Evolutionary conservation across 1,140 invertebrate species (phyloP).

Genomic region (Heliconius hermathena): DNA sequence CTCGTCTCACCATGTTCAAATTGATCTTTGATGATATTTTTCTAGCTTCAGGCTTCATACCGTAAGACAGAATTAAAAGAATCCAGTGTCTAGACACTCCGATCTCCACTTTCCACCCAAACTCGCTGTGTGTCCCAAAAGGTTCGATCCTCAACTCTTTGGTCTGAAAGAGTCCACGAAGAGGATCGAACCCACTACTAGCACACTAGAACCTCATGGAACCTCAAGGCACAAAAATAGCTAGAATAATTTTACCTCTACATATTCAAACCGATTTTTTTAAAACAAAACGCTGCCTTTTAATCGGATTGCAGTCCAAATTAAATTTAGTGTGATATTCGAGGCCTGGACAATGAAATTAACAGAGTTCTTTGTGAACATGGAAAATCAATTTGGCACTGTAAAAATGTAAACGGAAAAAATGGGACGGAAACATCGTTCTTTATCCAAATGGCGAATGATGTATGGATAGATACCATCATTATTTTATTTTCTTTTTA

Average conservation of each 20-base stretch:
- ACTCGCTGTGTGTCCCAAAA: too few relatives aligned
- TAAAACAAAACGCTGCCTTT: not conserved
- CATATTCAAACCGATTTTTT: not conserved
- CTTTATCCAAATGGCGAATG: not conserved
- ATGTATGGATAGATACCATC: not conserved
- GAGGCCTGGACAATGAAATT: constrained; percentile 7
- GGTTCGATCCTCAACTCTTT: too few relatives aligned
- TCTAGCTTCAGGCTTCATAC: too few relatives aligned
- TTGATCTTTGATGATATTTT: too few relatives aligned
- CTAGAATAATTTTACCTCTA: too few relatives aligned
- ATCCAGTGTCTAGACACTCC: too few relatives aligned
- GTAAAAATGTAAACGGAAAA: constrained; percentile 11
- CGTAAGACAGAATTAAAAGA: too few relatives aligned
- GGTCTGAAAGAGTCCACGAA: not conserved
- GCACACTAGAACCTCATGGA: too few relatives aligned
- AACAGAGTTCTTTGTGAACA: constrained; percentile 10
- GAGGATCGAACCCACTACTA: too few relatives aligned
- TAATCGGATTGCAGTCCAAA: not conserved
- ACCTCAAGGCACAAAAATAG: too few relatives aligned
- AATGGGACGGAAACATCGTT: not conserved
- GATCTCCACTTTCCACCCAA: too few relatives aligned
- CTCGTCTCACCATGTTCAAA: too few relatives aligned
- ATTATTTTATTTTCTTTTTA: not conserved
- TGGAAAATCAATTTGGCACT: constrained; percentile 5
- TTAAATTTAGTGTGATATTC: constrained; percentile 13